Base-by-base conservation (phyloP, 2,113 vertebrate genomes). In the Gobiocypris rarus region DNA sequence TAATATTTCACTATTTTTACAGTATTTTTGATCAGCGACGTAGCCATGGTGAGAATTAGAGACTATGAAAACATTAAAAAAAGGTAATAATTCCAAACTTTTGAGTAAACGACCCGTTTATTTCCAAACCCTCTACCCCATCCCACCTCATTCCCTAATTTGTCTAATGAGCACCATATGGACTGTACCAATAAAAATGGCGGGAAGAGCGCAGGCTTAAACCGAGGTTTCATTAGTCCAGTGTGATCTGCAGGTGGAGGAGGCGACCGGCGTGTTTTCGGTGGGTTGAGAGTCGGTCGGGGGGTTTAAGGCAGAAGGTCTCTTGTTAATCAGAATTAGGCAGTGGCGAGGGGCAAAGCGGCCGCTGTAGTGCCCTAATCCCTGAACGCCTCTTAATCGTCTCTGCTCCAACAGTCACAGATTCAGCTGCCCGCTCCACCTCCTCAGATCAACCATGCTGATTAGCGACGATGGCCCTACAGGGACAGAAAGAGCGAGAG, bases 241-340 rank as follows among this genome's bases (percentile, higher is more conserved):
- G 38, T 48, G 50, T 2, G 3, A 69, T 59, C 31, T 52, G 50
- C 58, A 58, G 81, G 54, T 82, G 75, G 79, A 28, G 58, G 43
- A 67, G 38, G 41, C 63, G 41, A n/a, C 22, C 43, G 24, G 13
- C 41, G 43, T 28, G 61, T 80, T 31, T 82, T 63, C 13, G 77
- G 41, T 22, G 48, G 10, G 63, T 9, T 56, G 58, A 73, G 74
- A 63, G 80, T 19, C 56, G 63, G 19, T 34, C 56, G 43, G 54
- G 45, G 75, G 73, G 89, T 89, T 91, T 88, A 88, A 91, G 84
- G 92, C 91, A 92, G 91, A 93, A 93, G 92, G 90, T 91, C 91
- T 91, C 84, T 91, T 89, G 88, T 93, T 92, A 92, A 89, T 85
- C 83, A 89, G 92, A 91, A 92, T 92, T 90, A 89, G 86, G 92